These are phyloP conservation scores for Bubo blakistoni DNA, from an alignment of 2,113 vertebrate genomes.

Conservation along the genomic window DNA sequence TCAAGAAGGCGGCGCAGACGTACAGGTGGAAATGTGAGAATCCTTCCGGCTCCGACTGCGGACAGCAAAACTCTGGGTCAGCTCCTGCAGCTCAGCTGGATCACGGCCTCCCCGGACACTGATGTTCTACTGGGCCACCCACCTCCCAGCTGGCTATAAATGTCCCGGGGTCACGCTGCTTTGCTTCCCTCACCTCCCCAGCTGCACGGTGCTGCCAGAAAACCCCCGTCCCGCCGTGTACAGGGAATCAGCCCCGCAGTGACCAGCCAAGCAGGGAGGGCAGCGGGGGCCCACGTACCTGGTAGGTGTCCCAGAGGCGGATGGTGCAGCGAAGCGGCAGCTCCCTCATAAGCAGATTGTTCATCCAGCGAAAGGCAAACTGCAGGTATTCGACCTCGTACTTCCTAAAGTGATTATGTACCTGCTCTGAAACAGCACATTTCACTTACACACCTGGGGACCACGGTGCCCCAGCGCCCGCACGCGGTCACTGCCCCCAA, in stretches of 20 bases:
- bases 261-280: not conserved
- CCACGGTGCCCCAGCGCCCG: not conserved
- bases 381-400: conserved; percentile 93
- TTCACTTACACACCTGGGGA: not conserved
- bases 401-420: conserved; percentile 88
- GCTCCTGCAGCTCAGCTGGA: not conserved
- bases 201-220: not conserved
- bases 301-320: conserved; percentile 92
- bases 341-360: conserved; percentile 89
- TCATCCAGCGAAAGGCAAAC: conserved; percentile 93
- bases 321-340: conserved; percentile 91
- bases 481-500: not conserved
- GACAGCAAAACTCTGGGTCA: not conserved
- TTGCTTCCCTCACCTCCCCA: not conserved
- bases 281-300: conserved; percentile 65
- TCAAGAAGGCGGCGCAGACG: conserved; percentile 91
- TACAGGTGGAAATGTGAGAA: conserved; percentile 96
- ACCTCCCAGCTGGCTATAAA: not conserved
- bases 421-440: conserved; percentile 81
- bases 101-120: not conserved
- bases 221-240: fast-evolving
- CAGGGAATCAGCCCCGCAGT: fast-evolving
- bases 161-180: not conserved
- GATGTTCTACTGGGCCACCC: not conserved
- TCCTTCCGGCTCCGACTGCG: conserved; percentile 90